Conservation (phyloP, 2,888 invertebrate species). For the Chydorus sphaericus region DNA sequence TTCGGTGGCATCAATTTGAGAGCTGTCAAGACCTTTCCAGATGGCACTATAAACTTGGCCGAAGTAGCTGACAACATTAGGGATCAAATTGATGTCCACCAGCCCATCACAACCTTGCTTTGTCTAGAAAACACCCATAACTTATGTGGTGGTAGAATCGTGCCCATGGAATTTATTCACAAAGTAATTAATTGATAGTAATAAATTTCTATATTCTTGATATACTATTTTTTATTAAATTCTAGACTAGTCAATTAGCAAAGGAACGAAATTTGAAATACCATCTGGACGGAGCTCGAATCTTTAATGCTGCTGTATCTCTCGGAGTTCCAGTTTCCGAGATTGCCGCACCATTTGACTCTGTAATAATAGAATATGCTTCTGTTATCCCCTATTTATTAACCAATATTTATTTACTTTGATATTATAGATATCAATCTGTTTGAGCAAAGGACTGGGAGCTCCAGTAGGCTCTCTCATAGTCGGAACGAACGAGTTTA, state of each 20-base stretch:
- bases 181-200: conserved; percentile 29
- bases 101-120: conserved; percentile 61
- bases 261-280: conserved; percentile 46
- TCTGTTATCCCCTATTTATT: no score
- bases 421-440: conserved; percentile 38
- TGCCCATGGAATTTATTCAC: conserved; percentile 66
- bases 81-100: conserved; percentile 49
- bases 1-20: conserved; percentile 62
- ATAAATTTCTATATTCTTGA: no score
- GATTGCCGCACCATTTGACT: conserved; percentile 56
- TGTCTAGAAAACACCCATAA: conserved; percentile 87
- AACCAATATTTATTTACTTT: no score
- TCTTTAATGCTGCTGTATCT: conserved; percentile 75
- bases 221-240: no score
- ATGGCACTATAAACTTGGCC: conserved; percentile 71
- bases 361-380: conserved; percentile 40
- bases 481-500: conserved; percentile 56
- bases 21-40: conserved; percentile 52
- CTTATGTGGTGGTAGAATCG: conserved; percentile 67
- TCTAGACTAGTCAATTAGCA: conserved; percentile 44
- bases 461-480: conserved; percentile 78
- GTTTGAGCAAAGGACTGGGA: conserved; percentile 81
- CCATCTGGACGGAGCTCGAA: conserved; percentile 87
- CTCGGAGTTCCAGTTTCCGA: conserved; percentile 44
- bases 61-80: conserved; percentile 51